These are phyloP conservation scores for Nannobrachium achirus DNA, from an alignment of 2,113 vertebrate genomes.

Conservation along the genomic window DNA sequence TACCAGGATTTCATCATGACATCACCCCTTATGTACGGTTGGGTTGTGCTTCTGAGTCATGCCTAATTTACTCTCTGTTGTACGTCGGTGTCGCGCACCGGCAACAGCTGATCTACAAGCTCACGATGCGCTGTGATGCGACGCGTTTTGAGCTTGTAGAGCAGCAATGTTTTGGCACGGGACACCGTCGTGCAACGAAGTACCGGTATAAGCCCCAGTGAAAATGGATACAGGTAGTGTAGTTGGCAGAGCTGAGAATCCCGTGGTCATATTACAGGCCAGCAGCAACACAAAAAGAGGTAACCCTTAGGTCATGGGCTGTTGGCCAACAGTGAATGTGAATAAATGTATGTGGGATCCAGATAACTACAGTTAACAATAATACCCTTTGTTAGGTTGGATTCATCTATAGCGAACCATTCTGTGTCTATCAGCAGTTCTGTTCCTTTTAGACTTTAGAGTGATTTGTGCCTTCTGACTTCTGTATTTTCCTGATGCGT, in stretches of 20 bases:
- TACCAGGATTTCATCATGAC: constrained; percentile 51
- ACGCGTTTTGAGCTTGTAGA: too few species aligned
- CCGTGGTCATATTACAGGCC: constrained; percentile 71
- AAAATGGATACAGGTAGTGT: constrained; percentile 69
- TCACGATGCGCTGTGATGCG: too few species aligned
- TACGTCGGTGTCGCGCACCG: too few species aligned
- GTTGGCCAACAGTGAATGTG: constrained; percentile 19
- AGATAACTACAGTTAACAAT: background rate
- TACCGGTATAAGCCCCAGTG: constrained; percentile 53
- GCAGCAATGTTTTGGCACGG: too few species aligned
- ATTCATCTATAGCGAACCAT: background rate
- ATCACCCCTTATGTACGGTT: constrained; percentile 41
- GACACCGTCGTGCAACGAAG: too few species aligned
- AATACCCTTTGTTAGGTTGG: background rate
- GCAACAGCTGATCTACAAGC: too few species aligned
- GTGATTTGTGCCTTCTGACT: background rate
- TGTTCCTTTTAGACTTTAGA: background rate
- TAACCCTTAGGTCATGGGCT: constrained; percentile 58
- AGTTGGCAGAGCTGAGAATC: constrained; percentile 53
- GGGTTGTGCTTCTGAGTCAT: constrained; percentile 47
- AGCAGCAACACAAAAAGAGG: constrained; percentile 48
- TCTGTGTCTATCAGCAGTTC: background rate
- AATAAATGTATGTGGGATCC: background rate
- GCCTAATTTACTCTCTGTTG: constrained; percentile 23
- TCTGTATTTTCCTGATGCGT: constrained; percentile 4